phyloP scores from a whole-genome alignment of 2,888 invertebrate species.

The Limnephilus marmoratus region DNA sequence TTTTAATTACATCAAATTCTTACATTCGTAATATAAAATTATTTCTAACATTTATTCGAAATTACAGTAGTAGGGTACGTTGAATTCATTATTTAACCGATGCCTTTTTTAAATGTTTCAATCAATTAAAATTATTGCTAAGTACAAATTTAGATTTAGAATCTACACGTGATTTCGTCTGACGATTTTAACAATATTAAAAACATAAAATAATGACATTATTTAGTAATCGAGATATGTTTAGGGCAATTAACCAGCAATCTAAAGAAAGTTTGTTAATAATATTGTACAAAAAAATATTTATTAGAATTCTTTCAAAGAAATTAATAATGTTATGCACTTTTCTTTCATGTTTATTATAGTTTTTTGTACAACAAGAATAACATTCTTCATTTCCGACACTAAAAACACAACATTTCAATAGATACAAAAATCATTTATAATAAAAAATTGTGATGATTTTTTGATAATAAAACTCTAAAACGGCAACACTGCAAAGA shows the following conservation, averaged over 20 bases:
- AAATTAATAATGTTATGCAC: not conserved
- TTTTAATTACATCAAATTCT: not conserved
- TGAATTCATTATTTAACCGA: not conserved
- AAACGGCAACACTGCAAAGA: not conserved
- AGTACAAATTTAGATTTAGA: constrained; percentile 21
- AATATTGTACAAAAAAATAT: not conserved
- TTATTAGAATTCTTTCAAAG: not conserved
- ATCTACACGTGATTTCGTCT: not conserved
- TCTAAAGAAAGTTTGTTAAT: not conserved
- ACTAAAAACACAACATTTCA: not conserved
- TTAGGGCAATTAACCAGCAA: not conserved
- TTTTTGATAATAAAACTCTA: not conserved
- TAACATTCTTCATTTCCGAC: not conserved
- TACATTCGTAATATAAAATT: not conserved
- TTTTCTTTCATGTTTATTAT: not conserved
- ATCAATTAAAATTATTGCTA: constrained; percentile 15
- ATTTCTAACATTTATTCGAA: constrained; percentile 34
- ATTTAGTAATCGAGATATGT: not conserved
- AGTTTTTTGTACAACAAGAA: not conserved
- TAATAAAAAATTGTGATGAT: not conserved
- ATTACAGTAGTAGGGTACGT: not conserved
- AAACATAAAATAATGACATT: not conserved
- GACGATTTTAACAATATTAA: not conserved
- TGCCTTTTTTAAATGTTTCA: constrained; percentile 33
- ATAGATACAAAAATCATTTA: not conserved